These are phyloP conservation scores for Drosophila testacea DNA, from an alignment of 2,888 invertebrate species.

Conservation along the genomic window DNA sequence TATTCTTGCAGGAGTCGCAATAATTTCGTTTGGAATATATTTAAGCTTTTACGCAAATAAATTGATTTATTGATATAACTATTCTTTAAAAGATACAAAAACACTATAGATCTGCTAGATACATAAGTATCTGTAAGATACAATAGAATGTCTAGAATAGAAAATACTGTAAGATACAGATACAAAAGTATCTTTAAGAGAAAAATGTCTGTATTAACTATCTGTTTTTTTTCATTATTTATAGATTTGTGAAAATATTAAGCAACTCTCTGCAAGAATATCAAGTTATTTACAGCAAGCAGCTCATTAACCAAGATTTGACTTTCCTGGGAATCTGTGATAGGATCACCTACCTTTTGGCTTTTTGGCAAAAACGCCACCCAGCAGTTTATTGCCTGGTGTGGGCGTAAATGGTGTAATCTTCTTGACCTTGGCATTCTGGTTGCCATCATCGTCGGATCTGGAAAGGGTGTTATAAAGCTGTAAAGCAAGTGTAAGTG, in stretches of 20 bases:
- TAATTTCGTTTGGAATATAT: neutral
- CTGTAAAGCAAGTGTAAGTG: constrained; percentile 61
- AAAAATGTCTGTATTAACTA: too few relatives aligned
- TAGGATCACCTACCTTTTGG: constrained; percentile 72
- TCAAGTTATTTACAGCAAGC: constrained; percentile 34
- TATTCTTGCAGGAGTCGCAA: neutral
- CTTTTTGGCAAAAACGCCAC: constrained; percentile 84
- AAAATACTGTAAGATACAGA: too few relatives aligned
- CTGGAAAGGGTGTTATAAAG: constrained; percentile 70
- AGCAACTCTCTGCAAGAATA: constrained; percentile 7
- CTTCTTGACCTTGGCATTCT: constrained; percentile 65
- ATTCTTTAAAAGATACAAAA: too few relatives aligned
- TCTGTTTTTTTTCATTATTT: too few relatives aligned
- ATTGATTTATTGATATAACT: too few relatives aligned
- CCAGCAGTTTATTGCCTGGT: constrained; percentile 81
- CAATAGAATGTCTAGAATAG: too few relatives aligned
- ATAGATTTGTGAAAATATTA: too few relatives aligned
- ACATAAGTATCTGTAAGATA: too few relatives aligned
- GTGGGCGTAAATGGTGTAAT: constrained; percentile 79
- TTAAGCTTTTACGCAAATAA: neutral
- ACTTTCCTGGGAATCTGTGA: neutral
- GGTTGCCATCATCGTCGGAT: constrained; percentile 51
- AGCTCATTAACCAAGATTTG: neutral
- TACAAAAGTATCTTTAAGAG: too few relatives aligned
- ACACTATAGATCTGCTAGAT: too few relatives aligned